Evolutionary conservation across 2,797 vertebrate species (phyloP).

Genomic region (Leptatherina wallacei): DNA sequence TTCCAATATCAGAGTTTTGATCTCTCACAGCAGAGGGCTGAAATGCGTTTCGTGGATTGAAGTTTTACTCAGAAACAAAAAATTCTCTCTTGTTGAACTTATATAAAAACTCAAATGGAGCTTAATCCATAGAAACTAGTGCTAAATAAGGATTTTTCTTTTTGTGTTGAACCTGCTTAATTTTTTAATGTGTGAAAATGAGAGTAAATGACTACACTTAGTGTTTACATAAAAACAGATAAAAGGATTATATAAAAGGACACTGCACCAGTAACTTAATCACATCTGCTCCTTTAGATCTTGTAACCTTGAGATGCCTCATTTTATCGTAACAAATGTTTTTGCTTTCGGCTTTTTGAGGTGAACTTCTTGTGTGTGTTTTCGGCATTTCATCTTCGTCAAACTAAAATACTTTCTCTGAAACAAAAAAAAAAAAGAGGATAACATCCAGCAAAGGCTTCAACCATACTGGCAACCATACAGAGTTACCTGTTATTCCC

Average conservation of each 20-base stretch:
- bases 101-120: slow-evolving; percentile 19
- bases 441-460: no score
- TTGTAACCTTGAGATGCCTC: neutral
- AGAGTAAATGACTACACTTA: neutral
- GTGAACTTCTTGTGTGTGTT: neutral
- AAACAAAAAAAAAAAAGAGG: no score
- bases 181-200: neutral
- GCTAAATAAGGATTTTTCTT: neutral
- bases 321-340: neutral
- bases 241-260: neutral
- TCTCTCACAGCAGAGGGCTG: slow-evolving; percentile 3
- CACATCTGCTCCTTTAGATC: slow-evolving; percentile 9
- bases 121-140: neutral
- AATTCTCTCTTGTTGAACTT: neutral
- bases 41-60: slow-evolving; percentile 30
- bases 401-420: neutral
- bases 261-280: slow-evolving; percentile 3
- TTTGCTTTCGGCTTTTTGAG: neutral
- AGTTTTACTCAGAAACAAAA: slow-evolving; percentile 23
- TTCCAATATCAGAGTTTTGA: slow-evolving; percentile 42
- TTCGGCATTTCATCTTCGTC: neutral
- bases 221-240: neutral
- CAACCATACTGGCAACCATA: neutral
- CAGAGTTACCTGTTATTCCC: neutral
- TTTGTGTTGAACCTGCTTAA: neutral